Evolutionary conservation across 2,797 vertebrate genomes (phyloP), one percentile per base, ranked within the genome.

Genomic region (Sebastolobus altivelis): DNA sequence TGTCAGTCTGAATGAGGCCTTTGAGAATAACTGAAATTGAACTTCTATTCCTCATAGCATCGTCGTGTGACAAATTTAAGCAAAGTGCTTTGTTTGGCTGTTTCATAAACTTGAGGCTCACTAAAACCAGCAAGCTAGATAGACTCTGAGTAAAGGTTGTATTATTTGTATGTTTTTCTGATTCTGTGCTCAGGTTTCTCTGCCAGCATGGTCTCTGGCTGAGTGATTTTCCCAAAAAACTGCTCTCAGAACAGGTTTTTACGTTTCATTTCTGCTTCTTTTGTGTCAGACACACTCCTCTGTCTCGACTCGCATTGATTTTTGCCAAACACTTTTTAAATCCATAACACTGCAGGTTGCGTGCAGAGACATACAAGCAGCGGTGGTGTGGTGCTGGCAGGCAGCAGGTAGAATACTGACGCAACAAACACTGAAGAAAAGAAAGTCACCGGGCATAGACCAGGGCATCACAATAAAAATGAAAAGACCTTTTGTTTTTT

Each of bases 281-380:
- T 37, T 65, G 58, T 76, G 72, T 75, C 65, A 12, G 72, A 52
- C 72, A 40, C 56, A n/a, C 43, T 58, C 62, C 18, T 68, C 69
- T 52, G 73, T 76, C 68, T 88, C 7, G 27, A 60, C 78, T 77
- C 1, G 0, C 56, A 86, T 87, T 27, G 80, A 90, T 83, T 86
- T 88, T 81, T 65, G 68, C 65, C 66, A 9, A 80, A 68, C 72
- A 31, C 79, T 83, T 76, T 82, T 72, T 37, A 69, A 87, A 83
- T 75, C 82, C 60, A 80, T 72, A 82, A 82, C 84, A 81, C 86
- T 65, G 84, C 72, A 60, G 79, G 71, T 46, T 81, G 61, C 72
- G 27, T 77, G 68, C 67, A 38, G 65, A 79, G 61, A 67, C 66
- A 56, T 1, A 25, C 62, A 55, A 9, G 61, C 72, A 31, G 80